Evolutionary conservation across 2,888 invertebrate genomes (phyloP).

Genomic region (Masnerella sp.): DNA sequence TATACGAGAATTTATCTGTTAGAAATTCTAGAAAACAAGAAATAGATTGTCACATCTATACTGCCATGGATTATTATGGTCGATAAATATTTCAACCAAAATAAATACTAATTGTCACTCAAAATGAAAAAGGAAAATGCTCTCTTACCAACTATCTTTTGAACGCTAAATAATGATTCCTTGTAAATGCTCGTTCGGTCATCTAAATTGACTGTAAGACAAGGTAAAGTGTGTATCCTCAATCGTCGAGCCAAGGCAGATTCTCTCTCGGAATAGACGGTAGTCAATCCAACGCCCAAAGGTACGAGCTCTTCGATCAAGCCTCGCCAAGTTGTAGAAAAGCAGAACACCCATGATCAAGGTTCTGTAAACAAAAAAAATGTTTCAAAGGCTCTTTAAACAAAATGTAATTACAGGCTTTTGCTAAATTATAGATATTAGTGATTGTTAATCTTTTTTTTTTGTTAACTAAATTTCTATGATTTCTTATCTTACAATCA

Average conservation of each 20-base stretch:
- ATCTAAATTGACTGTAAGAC: slow-evolving; percentile 88
- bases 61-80: too few relatives aligned
- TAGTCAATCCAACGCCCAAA: slow-evolving; percentile 88
- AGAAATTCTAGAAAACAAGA: slow-evolving; percentile 84
- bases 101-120: too few relatives aligned
- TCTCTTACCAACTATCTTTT: slow-evolving; percentile 90
- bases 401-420: too few relatives aligned
- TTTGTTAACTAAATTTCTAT: too few relatives aligned
- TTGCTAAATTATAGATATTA: too few relatives aligned
- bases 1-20: slow-evolving; percentile 91
- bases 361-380: too few relatives aligned
- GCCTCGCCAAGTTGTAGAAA: slow-evolving; percentile 90
- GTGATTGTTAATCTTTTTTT: too few relatives aligned
- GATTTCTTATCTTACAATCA: too few relatives aligned
- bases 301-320: slow-evolving; percentile 92
- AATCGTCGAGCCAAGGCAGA: slow-evolving; percentile 86
- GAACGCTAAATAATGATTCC: slow-evolving; percentile 87
- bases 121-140: too few relatives aligned
- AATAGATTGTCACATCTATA: neutral
- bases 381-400: too few relatives aligned
- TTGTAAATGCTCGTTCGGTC: slow-evolving; percentile 92
- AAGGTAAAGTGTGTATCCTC: slow-evolving; percentile 89
- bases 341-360: too few relatives aligned
- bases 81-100: too few relatives aligned
- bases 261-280: slow-evolving; percentile 92